Evolutionary conservation across 2,888 invertebrate genomes (phyloP), one percentile per base, ranked within the genome.

Genomic region (Cremastinae sp.): DNA sequence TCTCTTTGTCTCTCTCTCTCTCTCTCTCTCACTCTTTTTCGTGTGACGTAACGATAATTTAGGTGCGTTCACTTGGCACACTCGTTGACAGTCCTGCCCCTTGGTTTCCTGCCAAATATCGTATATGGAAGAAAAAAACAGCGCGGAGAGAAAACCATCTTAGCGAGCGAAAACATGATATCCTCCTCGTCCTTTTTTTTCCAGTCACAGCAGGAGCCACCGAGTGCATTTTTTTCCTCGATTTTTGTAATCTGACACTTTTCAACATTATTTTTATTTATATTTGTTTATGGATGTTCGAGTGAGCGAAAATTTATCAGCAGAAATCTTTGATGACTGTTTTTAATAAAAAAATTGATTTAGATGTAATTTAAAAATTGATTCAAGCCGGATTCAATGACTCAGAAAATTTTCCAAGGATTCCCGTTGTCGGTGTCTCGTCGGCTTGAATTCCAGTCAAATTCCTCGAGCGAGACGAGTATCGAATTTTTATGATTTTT

Each of bases 1-100:
- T 22, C 43, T 43, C 35, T 45, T 39, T 39, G n/a, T 39, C 47
- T 47, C 39, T 35, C 47, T 14, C 35, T 18, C n/a, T 20, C 22
- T 64, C 8, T 16, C 53, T 28, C 53, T 41, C 1, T 65, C 16
- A 22, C 28, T 65, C 28, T 81, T 72, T 81, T 74, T 77, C 65
- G 66, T 72, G 76, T 82, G 83, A 85, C 81, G 82, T 82, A 85
- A 85, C 83, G 80, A 83, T 85, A 86, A 86, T 85, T 86, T 83
- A 84, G 83, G 81, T 84, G 80, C 81, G 82, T 84, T 82, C 81
- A 78, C 80, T 86, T 86, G 86, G 85, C 86, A 86, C 82, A 75
- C 76, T 62, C 78, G 69, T 78, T 78, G 78, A 81, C 80, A 82
- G 78, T 80, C 77, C 77, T 61, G 68, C 69, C 70, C 71, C 56